phyloP scores from a whole-genome alignment of 2,113 vertebrate species.

The Microcebus tavaratra region DNA sequence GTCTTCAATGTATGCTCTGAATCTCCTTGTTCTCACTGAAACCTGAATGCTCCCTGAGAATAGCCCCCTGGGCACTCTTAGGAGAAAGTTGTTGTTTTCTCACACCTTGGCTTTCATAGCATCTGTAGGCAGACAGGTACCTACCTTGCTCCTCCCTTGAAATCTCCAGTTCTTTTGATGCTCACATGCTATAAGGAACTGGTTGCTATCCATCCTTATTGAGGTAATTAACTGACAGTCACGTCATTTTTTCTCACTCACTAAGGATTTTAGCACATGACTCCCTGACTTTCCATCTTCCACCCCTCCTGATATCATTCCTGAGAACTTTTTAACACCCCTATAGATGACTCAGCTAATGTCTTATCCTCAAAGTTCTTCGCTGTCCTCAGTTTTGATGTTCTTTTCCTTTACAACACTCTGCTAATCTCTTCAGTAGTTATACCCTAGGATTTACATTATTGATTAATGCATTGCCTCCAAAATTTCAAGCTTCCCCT shows the following conservation, averaged over 20 bases:
- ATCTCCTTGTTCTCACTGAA: neutral
- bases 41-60: neutral
- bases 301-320: neutral
- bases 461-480: neutral
- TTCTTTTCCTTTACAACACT: neutral
- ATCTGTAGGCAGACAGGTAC: neutral
- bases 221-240: neutral
- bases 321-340: neutral
- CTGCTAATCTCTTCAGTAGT: neutral
- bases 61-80: neutral
- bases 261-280: neutral
- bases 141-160: neutral
- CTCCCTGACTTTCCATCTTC: neutral
- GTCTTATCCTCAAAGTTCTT: neutral
- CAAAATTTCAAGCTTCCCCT: neutral
- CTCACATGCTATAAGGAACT: neutral
- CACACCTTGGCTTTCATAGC: neutral
- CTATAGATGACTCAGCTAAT: neutral
- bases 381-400: neutral
- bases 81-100: neutral
- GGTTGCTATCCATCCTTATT: neutral
- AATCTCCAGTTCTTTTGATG: neutral
- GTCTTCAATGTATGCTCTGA: neutral
- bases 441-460: neutral
- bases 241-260: neutral